Conservation (phyloP, 2,113 vertebrate species). For the Pseudolaguvia tuberculata region DNA sequence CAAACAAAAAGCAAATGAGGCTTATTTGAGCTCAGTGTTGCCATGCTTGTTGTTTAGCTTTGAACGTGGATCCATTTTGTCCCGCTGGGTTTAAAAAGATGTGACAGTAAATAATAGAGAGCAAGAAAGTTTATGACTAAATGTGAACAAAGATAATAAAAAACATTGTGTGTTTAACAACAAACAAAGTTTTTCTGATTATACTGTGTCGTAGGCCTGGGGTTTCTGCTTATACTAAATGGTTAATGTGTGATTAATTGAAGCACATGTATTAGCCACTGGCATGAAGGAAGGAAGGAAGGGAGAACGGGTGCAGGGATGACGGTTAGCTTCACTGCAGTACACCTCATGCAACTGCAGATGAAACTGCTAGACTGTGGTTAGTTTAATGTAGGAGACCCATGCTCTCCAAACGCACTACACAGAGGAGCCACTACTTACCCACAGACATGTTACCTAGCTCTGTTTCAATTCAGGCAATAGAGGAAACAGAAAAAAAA, state of each 20-base stretch:
- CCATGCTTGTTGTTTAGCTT: slow-evolving; percentile 56
- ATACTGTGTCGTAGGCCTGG: slow-evolving; percentile 35
- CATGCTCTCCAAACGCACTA: slow-evolving; percentile 81
- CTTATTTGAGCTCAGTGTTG: slow-evolving; percentile 51
- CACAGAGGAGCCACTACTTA: slow-evolving; percentile 82
- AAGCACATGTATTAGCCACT: slow-evolving; percentile 49
- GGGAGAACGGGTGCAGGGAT: slow-evolving; percentile 59
- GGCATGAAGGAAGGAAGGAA: slow-evolving; percentile 34
- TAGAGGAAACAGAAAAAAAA: slow-evolving; percentile 74
- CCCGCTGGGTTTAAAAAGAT: slow-evolving; percentile 3
- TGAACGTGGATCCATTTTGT: slow-evolving; percentile 27
- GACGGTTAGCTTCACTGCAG: slow-evolving; percentile 56
- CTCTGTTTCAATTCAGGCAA: slow-evolving; percentile 86
- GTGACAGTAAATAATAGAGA: slow-evolving; percentile 14
- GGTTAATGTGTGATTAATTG: slow-evolving; percentile 53
- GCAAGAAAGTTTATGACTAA: slow-evolving; percentile 13
- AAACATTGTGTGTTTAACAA: slow-evolving; percentile 49
- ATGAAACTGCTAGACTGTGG: slow-evolving; percentile 46
- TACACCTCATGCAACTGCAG: slow-evolving; percentile 67
- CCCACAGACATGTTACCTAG: slow-evolving; percentile 89
- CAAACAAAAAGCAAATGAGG: slow-evolving; percentile 56
- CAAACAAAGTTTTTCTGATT: too few relatives aligned
- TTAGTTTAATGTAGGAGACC: slow-evolving; percentile 60
- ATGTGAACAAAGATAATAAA: slow-evolving; percentile 30
- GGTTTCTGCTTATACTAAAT: slow-evolving; percentile 25